These are phyloP conservation scores for Odontothrips loti DNA, from an alignment of 2,888 invertebrate species.

Conservation along the genomic window DNA sequence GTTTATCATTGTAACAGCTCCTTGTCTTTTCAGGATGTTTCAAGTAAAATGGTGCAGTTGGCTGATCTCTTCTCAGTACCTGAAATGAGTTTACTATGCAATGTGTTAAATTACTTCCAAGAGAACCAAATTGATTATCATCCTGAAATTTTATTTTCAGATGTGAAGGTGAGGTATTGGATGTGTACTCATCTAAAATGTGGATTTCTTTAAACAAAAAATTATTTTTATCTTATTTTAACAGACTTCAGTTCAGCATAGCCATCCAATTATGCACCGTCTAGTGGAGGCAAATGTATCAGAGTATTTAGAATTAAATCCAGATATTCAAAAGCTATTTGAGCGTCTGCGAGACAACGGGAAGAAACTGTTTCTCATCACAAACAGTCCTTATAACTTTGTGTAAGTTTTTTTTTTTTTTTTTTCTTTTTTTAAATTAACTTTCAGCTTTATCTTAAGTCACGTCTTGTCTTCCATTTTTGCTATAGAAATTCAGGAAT, in stretches of 20 bases:
- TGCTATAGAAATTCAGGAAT: slow-evolving; percentile 79
- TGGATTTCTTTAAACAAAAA: background rate
- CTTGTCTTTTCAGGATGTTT: slow-evolving; percentile 37
- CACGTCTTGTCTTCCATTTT: background rate
- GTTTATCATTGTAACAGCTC: background rate
- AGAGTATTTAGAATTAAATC: slow-evolving; percentile 74
- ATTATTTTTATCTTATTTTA: slow-evolving; percentile 40
- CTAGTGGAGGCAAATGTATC: slow-evolving; percentile 76
- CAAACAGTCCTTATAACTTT: slow-evolving; percentile 94
- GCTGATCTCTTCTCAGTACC: slow-evolving; percentile 96
- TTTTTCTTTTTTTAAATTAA: slow-evolving; percentile 81
- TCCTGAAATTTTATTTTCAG: slow-evolving; percentile 91
- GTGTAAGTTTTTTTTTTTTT: slow-evolving; percentile 70
- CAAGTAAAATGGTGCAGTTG: slow-evolving; percentile 79
- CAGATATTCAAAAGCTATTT: slow-evolving; percentile 68
- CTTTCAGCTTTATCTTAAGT: slow-evolving; percentile 30
- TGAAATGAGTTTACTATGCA: slow-evolving; percentile 89
- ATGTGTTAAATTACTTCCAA: slow-evolving; percentile 90
- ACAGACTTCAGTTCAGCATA: slow-evolving; percentile 81
- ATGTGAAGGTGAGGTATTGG: slow-evolving; percentile 70
- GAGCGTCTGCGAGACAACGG: slow-evolving; percentile 65
- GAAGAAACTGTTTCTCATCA: slow-evolving; percentile 91
- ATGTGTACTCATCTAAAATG: background rate
- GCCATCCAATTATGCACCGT: slow-evolving; percentile 85
- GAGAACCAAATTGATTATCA: slow-evolving; percentile 86